Evolutionary conservation across 1,140 invertebrate species (phyloP).

Genomic region (Habropoda laboriosa): DNA sequence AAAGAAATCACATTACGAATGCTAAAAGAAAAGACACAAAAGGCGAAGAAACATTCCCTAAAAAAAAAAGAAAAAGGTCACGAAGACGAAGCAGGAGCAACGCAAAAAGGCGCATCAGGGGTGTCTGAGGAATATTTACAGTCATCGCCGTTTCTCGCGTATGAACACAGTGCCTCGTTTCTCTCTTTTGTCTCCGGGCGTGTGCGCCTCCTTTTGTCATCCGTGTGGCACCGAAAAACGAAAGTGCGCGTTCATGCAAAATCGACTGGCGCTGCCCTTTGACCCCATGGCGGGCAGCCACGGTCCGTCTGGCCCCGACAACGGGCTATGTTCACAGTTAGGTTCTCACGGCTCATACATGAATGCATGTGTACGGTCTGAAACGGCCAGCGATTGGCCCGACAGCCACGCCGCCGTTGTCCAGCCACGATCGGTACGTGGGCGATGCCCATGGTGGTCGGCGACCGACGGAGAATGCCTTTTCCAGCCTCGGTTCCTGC

Average conservation of each 20-base stretch:
- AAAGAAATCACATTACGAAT: too few species aligned
- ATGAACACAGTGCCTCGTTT: too few species aligned
- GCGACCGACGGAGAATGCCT: conserved; percentile 26
- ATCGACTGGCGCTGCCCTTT: conserved; percentile 73
- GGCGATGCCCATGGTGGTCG: conserved; percentile 55
- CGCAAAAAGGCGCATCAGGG: too few species aligned
- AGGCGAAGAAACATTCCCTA: too few species aligned
- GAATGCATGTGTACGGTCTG: conserved; percentile 69
- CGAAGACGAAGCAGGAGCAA: too few species aligned
- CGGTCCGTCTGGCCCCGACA: conserved; percentile 65
- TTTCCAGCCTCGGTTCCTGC: background rate
- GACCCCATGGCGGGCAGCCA: conserved; percentile 60
- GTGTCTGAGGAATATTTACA: background rate
- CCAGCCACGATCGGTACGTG: conserved; percentile 54
- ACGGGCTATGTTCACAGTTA: conserved; percentile 77
- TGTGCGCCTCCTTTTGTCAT: conserved; percentile 42
- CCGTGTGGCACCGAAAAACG: conserved; percentile 67
- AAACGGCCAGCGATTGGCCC: conserved; percentile 59
- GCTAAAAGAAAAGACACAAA: too few species aligned
- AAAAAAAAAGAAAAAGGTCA: too few species aligned
- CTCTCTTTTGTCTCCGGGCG: background rate
- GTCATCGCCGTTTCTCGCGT: background rate
- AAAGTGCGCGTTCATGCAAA: conserved; percentile 74
- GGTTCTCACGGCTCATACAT: conserved; percentile 78
- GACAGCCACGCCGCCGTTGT: conserved; percentile 37